Percentiles rank a stretch among this genome's conserved stretches.
phyloP scores from a whole-genome alignment of 2,888 invertebrate species.

The Polydrusus tereticollis region DNA sequence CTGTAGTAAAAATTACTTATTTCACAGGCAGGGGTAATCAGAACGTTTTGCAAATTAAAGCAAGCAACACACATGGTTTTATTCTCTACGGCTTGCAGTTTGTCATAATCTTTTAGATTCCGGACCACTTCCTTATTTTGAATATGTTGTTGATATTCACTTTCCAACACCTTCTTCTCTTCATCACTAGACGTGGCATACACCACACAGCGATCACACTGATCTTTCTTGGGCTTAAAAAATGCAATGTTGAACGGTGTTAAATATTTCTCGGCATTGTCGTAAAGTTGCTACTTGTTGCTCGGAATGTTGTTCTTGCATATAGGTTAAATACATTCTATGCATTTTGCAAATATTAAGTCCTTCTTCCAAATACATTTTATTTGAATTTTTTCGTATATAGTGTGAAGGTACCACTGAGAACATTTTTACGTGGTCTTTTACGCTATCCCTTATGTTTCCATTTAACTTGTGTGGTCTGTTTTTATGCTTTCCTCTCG shows the following conservation, averaged over 20 bases:
- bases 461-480: conserved; percentile 22
- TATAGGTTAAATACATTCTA: conserved; percentile 14
- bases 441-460: conserved; percentile 9
- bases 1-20: too few species aligned
- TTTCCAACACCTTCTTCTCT: conserved; percentile 17
- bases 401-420: conserved; percentile 21
- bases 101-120: too few species aligned
- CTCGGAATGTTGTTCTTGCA: conserved; percentile 2
- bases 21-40: too few species aligned
- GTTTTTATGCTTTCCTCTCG: conserved; percentile 9
- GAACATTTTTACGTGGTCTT: conserved; percentile 17
- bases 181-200: conserved; percentile 6
- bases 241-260: too few species aligned
- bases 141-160: too few species aligned
- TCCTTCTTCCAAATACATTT: conserved; percentile 14
- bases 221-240: too few species aligned
- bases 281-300: neutral
- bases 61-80: too few species aligned
- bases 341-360: conserved; percentile 29
- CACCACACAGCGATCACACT: too few species aligned
- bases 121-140: too few species aligned
- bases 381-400: conserved; percentile 11
- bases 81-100: too few species aligned
- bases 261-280: too few species aligned
- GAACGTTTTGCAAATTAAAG: too few species aligned